A percentile compares a stretch with the other conserved stretches of the same genome.
Conservation (phyloP, 2,888 invertebrate genomes). For the Unio pictorum region DNA sequence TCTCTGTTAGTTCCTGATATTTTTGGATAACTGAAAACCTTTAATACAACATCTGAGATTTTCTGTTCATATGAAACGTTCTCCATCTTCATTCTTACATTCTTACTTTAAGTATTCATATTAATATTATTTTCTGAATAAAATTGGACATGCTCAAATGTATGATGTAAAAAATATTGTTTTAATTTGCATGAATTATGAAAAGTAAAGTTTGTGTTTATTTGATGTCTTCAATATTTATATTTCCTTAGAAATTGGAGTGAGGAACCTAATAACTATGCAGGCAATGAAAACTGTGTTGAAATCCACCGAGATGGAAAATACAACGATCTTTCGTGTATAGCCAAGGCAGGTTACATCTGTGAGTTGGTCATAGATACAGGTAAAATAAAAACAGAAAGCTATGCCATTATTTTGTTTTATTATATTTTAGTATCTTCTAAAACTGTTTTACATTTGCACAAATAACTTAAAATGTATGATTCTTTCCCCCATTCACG, state of each 20-base stretch:
- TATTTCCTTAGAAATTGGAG: constrained; percentile 39
- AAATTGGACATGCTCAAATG: no score
- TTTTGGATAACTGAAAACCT: no score
- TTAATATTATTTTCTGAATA: no score
- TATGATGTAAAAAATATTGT: no score
- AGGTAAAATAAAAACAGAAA: constrained; percentile 9
- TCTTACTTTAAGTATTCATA: no score
- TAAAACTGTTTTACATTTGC: no score
- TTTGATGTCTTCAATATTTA: background rate
- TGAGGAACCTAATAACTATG: constrained; percentile 43
- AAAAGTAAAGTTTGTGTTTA: background rate
- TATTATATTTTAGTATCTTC: background rate
- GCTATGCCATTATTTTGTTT: background rate
- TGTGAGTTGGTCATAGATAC: constrained; percentile 28
- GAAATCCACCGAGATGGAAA: constrained; percentile 33
- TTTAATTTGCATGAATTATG: background rate
- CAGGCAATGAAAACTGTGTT: constrained; percentile 40
- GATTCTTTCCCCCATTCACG: no score
- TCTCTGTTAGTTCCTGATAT: no score
- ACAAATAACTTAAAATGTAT: no score
- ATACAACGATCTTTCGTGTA: constrained; percentile 40
- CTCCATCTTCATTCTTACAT: constrained; percentile 7
- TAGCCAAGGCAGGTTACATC: constrained; percentile 28
- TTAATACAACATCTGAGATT: constrained; percentile 17
- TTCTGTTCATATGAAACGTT: constrained; percentile 19